These are phyloP conservation scores for Tamandua tetradactyla DNA, from an alignment of 2,797 vertebrate genomes.

Conservation along the genomic window DNA sequence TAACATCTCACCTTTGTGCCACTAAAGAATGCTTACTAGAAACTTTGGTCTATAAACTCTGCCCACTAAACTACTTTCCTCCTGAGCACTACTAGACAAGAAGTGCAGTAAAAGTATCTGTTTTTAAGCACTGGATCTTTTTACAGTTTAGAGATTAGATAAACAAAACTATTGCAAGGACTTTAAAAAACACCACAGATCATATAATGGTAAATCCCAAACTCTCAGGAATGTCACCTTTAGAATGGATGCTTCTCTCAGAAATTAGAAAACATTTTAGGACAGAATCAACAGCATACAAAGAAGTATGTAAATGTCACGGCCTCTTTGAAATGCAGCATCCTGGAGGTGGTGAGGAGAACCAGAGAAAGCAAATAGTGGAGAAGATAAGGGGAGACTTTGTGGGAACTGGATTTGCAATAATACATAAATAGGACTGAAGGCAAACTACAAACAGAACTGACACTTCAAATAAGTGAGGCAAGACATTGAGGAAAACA, in stretches of 20 bases:
- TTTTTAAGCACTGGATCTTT: not conserved
- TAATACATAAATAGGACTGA: not conserved
- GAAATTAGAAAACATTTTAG: not conserved
- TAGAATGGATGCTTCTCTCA: not conserved
- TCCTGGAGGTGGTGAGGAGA: not conserved
- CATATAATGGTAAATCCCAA: not conserved
- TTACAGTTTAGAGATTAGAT: not conserved
- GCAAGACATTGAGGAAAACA: not conserved
- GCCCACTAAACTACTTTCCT: not conserved
- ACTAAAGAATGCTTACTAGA: not conserved
- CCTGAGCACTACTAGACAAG: rapidly evolving
- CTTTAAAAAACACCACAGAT: not conserved
- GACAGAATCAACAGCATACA: not conserved
- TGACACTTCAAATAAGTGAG: not conserved
- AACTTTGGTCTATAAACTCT: not conserved
- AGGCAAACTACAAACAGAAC: not conserved
- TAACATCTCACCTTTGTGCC: not conserved
- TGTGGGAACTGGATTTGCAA: not conserved
- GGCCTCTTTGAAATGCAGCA: not conserved
- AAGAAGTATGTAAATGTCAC: not conserved
- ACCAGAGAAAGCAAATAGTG: not conserved
- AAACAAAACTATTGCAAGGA: not conserved
- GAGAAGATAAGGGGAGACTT: not conserved
- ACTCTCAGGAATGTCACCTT: not conserved
- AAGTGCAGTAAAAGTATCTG: not conserved